Percentiles rank a stretch among this genome's conserved stretches.
phyloP scores from a whole-genome alignment of 2,888 invertebrate species.

The Apodemia hepburni region DNA sequence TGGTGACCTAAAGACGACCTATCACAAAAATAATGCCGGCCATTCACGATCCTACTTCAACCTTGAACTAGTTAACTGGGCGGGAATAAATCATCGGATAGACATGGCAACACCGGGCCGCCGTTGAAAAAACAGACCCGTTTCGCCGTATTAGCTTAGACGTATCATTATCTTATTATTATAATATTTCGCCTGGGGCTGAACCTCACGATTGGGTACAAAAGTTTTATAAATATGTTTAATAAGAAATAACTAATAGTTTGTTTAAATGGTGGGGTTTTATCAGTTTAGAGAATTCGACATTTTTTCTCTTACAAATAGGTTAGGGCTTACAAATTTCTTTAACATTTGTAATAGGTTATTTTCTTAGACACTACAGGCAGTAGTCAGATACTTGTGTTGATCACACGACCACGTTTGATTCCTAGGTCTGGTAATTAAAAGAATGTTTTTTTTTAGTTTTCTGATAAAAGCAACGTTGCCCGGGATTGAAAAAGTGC shows the following conservation, averaged over 20 bases:
- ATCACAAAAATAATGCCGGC: conserved; percentile 62
- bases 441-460: too few species aligned
- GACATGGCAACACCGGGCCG: conserved; percentile 57
- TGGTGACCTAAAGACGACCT: conserved; percentile 70
- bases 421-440: too few species aligned
- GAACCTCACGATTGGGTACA: conserved; percentile 29
- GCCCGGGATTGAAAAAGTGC: too few species aligned
- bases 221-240: conserved; percentile 10
- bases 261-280: conserved; percentile 1
- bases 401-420: too few species aligned
- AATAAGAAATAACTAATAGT: conserved; percentile 13
- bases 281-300: not conserved
- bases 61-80: conserved; percentile 75
- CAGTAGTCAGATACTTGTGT: too few species aligned
- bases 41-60: conserved; percentile 56
- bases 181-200: conserved; percentile 46
- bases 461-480: too few species aligned
- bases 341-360: too few species aligned
- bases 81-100: conserved; percentile 58
- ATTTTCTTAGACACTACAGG: too few species aligned
- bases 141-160: conserved; percentile 62
- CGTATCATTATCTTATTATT: conserved; percentile 75
- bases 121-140: conserved; percentile 49
- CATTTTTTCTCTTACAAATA: too few species aligned
- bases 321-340: not conserved